Conservation (phyloP, 2,888 invertebrate genomes). For the Platerodrilus igneus region DNA sequence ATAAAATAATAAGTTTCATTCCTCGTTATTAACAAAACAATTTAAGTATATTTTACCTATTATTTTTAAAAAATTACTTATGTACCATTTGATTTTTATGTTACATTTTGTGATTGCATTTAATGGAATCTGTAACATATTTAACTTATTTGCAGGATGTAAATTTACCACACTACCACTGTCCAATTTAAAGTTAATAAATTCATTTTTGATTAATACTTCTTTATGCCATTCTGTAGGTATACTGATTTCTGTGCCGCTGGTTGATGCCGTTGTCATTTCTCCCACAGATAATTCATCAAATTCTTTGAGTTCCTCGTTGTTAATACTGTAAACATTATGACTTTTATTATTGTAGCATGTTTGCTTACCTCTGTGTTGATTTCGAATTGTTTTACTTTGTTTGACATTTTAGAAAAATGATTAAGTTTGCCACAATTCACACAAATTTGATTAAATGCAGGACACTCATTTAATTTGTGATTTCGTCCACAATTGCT, state of each 20-base stretch:
- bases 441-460: background rate
- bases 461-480: slow-evolving; percentile 1
- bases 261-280: too few species aligned
- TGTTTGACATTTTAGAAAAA: slow-evolving; percentile 2
- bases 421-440: background rate
- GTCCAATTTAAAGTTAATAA: slow-evolving; percentile 16
- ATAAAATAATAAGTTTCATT: slow-evolving; percentile 9
- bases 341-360: too few species aligned
- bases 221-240: too few species aligned
- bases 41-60: slow-evolving; percentile 16
- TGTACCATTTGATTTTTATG: slow-evolving; percentile 15
- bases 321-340: too few species aligned
- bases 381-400: too few species aligned
- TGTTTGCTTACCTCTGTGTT: too few species aligned
- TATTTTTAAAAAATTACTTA: slow-evolving; percentile 14
- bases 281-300: too few species aligned
- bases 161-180: slow-evolving; percentile 18
- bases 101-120: slow-evolving; percentile 1
- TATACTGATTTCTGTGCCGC: too few species aligned
- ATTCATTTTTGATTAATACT: slow-evolving; percentile 7
- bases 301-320: too few species aligned
- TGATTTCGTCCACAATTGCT: background rate
- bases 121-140: background rate
- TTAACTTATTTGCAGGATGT: slow-evolving; percentile 3
- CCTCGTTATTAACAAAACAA: slow-evolving; percentile 9